Percentiles rank a stretch among this genome's conserved stretches.
phyloP scores from a whole-genome alignment of 2,888 invertebrate species.

The Aelia acuminata region DNA sequence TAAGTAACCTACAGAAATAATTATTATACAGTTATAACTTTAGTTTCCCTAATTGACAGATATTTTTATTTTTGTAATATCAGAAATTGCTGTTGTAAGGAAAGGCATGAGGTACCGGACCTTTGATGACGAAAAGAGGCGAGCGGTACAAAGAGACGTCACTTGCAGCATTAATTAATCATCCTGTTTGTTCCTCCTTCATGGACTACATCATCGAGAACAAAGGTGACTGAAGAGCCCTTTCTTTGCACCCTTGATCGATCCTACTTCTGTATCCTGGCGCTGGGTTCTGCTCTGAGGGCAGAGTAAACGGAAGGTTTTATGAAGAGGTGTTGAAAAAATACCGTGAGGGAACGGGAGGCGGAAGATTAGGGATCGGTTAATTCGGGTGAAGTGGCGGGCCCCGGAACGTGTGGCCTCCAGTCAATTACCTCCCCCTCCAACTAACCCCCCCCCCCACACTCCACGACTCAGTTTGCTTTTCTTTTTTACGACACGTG shows the following conservation, averaged over 20 bases:
- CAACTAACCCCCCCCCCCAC: not conserved
- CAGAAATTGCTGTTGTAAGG: not conserved
- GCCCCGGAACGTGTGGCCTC: constrained; percentile 43
- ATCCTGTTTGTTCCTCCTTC: not conserved
- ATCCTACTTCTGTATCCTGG: not conserved
- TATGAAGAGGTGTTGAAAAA: constrained; percentile 33
- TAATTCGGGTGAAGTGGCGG: constrained; percentile 6
- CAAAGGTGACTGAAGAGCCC: not conserved
- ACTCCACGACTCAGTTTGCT: constrained; percentile 25
- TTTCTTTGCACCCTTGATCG: not conserved
- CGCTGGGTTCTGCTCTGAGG: not conserved
- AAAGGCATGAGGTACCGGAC: not conserved
- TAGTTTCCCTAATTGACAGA: too few species aligned
- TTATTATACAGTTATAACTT: too few species aligned
- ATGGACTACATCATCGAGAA: not conserved
- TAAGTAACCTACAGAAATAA: too few species aligned
- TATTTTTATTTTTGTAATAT: not conserved
- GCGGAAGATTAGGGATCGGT: constrained; percentile 13
- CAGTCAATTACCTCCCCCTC: constrained; percentile 10
- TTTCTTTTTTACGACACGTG: constrained; percentile 35
- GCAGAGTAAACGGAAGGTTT: not conserved
- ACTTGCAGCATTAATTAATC: not conserved
- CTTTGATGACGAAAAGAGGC: not conserved
- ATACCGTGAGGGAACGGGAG: not conserved
- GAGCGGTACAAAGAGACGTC: not conserved